Base-by-base conservation (phyloP, 1,140 invertebrate species). In the Heliconius hewitsoni region DNA sequence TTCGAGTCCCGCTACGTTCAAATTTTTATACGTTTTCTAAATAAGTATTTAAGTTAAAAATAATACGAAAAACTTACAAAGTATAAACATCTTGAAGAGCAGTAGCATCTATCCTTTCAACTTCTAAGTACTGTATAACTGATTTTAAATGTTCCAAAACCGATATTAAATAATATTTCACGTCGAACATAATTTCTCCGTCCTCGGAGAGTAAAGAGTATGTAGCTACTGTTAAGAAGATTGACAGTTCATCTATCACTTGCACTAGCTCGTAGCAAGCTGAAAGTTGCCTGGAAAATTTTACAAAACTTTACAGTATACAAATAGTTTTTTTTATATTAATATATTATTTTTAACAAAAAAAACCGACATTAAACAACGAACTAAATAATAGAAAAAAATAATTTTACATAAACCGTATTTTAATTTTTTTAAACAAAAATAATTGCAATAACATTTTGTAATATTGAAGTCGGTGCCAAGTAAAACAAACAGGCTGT, bases 181-280 rank as follows among this genome's bases (percentile, higher is more conserved):
- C 57, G 0, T 66, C 23, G 8, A 66, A 9, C n/a, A 66, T 66
- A 23, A 66, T 30, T 27, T 66, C 27, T 66, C 60, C 60, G 11
- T 66, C 60, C 2, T 66, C 60, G 9, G 60, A 66, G 0, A 66
- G 82, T 72, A 82, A 18, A 2, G 80, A 79, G 27, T 57, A 81
- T 18, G 66, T 70, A 55, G 78, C 66, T 19, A 77, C 55, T 4
- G 75, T 80, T 52, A 86, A 42, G 0, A 86, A 81, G 1, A 87
- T 60, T 0, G 91, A 90, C 0, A 90, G 60, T 18, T 91, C 88
- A 71, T 93, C 91, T 57, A 87, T 84, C 0, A 86, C 80, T 71
- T 86, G 88, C 3, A 92, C 78, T 9, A 93, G 77, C n/a, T 92
- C 91, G 73, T 88, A 88, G 30, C 82, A 85, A 0, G 88, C 87